Evolutionary conservation across 1,140 invertebrate genomes (phyloP).

Genomic region (Nixonia krombeini): DNA sequence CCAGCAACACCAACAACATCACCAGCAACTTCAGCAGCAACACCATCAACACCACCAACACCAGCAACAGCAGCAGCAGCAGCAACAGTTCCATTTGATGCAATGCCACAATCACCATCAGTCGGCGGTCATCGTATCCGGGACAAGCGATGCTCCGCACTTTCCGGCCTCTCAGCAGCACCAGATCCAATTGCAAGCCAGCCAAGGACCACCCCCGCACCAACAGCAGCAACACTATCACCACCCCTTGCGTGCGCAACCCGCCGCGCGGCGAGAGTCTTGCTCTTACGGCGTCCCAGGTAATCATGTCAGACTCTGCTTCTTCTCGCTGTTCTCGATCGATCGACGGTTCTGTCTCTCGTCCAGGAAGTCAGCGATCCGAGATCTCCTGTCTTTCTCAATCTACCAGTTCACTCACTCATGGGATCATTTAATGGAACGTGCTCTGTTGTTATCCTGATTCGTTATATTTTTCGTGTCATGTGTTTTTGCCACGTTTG

Average conservation of each 20-base stretch:
- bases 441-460: too few species aligned
- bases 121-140: conserved; percentile 17
- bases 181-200: conserved; percentile 57
- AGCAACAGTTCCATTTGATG: conserved; percentile 38
- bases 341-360: too few species aligned
- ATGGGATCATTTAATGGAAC: too few species aligned
- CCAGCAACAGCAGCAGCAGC: conserved; percentile 25
- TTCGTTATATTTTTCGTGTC: too few species aligned
- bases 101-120: conserved; percentile 48
- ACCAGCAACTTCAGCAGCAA: conserved; percentile 16
- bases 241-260: conserved; percentile 53
- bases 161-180: conserved; percentile 54
- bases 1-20: conserved; percentile 27
- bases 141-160: conserved; percentile 33
- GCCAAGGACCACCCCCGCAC: conserved; percentile 55
- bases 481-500: too few species aligned
- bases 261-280: conserved; percentile 36
- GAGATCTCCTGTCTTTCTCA: too few species aligned
- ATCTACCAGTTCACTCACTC: too few species aligned
- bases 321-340: too few species aligned
- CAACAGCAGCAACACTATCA: conserved; percentile 59
- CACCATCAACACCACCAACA: conserved; percentile 25
- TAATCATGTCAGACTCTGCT: too few species aligned
- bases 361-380: too few species aligned
- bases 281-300: conserved; percentile 54